These are phyloP conservation scores for Stichopus chloronotus DNA, from an alignment of 35 echinoderm and acorn worm genomes.

Conservation along the genomic window DNA sequence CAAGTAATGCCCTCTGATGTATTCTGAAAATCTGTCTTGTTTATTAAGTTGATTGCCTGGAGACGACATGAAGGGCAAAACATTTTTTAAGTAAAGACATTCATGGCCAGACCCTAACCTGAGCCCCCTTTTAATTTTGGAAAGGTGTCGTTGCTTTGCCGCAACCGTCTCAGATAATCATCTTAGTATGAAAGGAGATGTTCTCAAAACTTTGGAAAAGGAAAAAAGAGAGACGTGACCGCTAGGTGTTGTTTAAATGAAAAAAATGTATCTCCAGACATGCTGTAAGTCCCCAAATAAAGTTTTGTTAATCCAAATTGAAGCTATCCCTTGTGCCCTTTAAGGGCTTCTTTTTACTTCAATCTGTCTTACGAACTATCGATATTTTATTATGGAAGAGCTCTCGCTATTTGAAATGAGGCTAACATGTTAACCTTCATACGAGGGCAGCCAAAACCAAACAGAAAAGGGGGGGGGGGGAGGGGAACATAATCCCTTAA, in stretches of 20 bases:
- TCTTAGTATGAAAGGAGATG: neutral
- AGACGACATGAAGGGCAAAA: neutral
- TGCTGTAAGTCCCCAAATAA: neutral
- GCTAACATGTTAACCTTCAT: too few species aligned
- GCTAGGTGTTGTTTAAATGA: neutral
- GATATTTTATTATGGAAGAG: neutral
- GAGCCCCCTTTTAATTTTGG: slow-evolving; percentile 24
- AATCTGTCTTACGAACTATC: neutral
- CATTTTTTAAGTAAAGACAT: neutral
- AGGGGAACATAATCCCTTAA: too few species aligned
- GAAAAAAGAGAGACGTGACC: neutral
- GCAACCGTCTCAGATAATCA: neutral
- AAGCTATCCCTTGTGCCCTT: neutral
- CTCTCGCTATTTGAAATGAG: too few species aligned
- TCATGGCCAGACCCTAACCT: neutral
- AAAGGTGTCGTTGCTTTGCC: neutral
- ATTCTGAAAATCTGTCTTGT: neutral
- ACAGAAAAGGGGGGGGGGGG: too few species aligned
- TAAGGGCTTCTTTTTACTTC: neutral
- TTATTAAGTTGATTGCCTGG: neutral
- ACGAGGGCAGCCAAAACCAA: too few species aligned
- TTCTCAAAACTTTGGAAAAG: neutral
- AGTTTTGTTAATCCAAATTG: neutral
- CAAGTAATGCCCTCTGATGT: neutral
- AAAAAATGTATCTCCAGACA: neutral